Base-by-base conservation (phyloP, 2,888 invertebrate genomes). In the Temnothorax unifasciatus region DNA sequence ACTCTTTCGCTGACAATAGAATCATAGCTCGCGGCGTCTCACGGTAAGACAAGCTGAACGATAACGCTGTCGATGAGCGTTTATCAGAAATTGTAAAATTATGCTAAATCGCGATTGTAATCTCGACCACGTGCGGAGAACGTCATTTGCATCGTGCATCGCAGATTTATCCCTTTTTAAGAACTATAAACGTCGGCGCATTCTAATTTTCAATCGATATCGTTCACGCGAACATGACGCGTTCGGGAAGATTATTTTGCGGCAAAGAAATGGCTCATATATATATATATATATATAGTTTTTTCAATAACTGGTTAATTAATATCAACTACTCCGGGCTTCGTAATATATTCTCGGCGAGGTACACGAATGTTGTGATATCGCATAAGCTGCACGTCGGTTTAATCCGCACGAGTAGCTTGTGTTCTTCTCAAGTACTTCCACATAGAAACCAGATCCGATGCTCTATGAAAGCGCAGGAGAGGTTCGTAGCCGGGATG, bases 1-100 rank as follows among this genome's bases (percentile, higher is more conserved):
- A 61, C 18, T 73, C 57, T 44, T 21, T 73, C 74, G 38, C 47
- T 4, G 59, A 81, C 74, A 81, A 81, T 81, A 34, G 74, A 59
- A 38, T 59, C 25, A n/a, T 44, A 73, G 15, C 11, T 57, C n/a
- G 34, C 74, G 38, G 34, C 15, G 47, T 29, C 13, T 13, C 41
- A 29, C 8, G 41, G 18, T 15, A 29, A 57, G 6, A 21, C 21
- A 2, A 41, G n/a, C 9, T 18, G 38, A 47, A 59, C 41, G 18
- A 61, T 47, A 47, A 69, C 8, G 44, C 9, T 18, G 13, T 25
- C 44, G 54, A 25, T 38, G 29, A 4, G 25, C 21, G 34, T 9
- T 47, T 63, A 38, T 63, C 47, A 41, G n/a, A 44, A 69, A 57
- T 69, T 69, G 38, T 11, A 15, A 15, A 69, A 57, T 68, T 77